A percentile compares a stretch with the other conserved stretches of the same genome.
Evolutionary conservation across 2,797 vertebrate genomes (phyloP).

Genomic region (Bucorvus abyssinicus): DNA sequence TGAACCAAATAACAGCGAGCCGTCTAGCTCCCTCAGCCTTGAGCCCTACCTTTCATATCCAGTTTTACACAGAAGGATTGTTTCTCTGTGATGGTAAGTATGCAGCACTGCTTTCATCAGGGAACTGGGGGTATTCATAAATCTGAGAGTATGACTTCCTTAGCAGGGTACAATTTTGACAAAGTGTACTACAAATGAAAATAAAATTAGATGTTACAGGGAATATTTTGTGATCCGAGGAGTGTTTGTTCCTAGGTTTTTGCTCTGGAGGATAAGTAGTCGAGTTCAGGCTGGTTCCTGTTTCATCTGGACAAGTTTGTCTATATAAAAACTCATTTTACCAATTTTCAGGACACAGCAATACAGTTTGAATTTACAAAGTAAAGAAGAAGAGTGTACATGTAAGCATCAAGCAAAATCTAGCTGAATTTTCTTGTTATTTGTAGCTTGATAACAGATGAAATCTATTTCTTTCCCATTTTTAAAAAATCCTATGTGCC

Average conservation of each 20-base stretch:
- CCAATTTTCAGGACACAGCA: not conserved
- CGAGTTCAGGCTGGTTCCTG: not conserved
- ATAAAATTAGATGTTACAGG: not conserved
- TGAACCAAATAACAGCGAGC: accelerated
- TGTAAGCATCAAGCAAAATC: not conserved
- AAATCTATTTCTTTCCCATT: not conserved
- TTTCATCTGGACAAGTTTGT: not conserved
- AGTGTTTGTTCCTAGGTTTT: not conserved
- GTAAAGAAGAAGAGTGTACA: not conserved
- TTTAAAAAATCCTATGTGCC: not conserved
- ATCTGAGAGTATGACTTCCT: not conserved
- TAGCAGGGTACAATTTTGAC: not conserved
- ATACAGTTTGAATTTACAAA: not conserved
- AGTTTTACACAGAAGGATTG: not conserved
- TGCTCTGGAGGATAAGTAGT: not conserved
- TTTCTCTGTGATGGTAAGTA: not conserved
- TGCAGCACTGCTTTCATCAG: not conserved
- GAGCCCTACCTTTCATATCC: not conserved
- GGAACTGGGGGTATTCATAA: not conserved
- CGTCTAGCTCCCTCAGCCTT: not conserved
- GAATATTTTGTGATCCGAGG: not conserved
- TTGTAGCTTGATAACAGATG: not conserved
- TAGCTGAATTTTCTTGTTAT: not conserved
- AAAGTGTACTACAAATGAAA: not conserved
- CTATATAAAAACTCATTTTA: not conserved